Base-by-base conservation (phyloP, 2,797 vertebrate species). In the Galagoides demidoff region DNA sequence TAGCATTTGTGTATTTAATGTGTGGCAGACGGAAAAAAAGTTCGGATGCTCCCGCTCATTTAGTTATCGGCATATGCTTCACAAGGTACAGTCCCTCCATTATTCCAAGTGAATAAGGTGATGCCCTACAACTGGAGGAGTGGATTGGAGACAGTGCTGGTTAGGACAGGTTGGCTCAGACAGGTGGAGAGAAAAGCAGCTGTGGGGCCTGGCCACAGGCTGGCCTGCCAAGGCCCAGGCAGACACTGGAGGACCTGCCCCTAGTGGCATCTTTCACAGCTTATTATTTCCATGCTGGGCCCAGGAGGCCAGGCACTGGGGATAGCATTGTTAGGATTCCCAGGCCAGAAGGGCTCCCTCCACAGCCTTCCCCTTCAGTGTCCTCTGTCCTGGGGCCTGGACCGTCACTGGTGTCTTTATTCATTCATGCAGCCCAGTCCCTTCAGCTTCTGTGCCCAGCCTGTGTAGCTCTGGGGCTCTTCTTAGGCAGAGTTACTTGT, bases 381-480 rank as follows among this genome's bases (percentile, higher is more conserved):
- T 43, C 39, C 37, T 59, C 73, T 3, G 13, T 37, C 19, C 11
- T 59, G 34, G 37, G 34, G 16, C n/a, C 25, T 17, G 16, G 49
- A 22, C 31, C 29, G 0, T n/a, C 29, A n/a, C 3, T 2, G 22
- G 12, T 19, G 22, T 9, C 43, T 63, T n/a, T 14, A 20, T 34
- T 76, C 19, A 12, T 82, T 70, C 23, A 5, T 22, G 45, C 63
- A 25, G 13, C 43, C 37, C 27, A n/a, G 55, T 43, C 22, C 61
- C 34, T 52, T 23, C n/a, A 34, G 52, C 52, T n/a, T 93, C 76
- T 43, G 29, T 19, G 57, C 61, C 55, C 22, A 55, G 55, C 29
- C 43, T 25, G 34, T 43, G n/a, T 66, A 29, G 6, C 49, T 3
- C 29, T 77, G 12, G 45, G 37, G 27, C 31, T 25, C 73, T 55